Percentiles rank a stretch among this genome's conserved stretches.
Conservation (phyloP, 2,888 invertebrate species). For the Cheilosia grossa region DNA sequence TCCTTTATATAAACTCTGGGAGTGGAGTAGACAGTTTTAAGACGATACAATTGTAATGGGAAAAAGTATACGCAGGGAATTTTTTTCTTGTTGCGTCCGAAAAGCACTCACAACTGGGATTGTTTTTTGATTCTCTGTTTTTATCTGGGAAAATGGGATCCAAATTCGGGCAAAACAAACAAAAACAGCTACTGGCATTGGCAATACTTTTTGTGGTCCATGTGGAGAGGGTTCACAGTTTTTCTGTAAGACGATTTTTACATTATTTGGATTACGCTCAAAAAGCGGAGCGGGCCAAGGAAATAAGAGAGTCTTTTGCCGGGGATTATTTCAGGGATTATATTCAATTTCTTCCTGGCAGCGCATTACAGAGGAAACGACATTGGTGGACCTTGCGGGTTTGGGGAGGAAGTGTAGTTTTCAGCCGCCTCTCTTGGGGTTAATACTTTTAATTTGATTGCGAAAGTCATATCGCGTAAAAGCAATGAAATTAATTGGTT, state of each 20-base stretch:
- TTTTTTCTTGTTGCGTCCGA: neutral
- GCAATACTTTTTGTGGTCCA: slow-evolving; percentile 15
- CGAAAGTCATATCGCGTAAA: no score
- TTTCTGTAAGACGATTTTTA: slow-evolving; percentile 32
- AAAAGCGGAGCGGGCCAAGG: slow-evolving; percentile 14
- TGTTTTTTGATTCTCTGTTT: slow-evolving; percentile 39
- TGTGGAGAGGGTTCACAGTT: slow-evolving; percentile 7
- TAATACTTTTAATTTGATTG: no score
- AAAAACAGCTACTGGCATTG: slow-evolving; percentile 9
- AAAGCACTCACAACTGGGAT: neutral
- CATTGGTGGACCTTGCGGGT: no score
- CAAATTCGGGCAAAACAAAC: neutral
- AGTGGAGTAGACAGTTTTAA: no score
- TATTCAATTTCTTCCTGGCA: neutral
- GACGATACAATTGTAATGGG: slow-evolving; percentile 38
- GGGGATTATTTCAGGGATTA: slow-evolving; percentile 8
- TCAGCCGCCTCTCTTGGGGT: no score
- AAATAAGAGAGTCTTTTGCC: neutral
- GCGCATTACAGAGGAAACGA: neutral
- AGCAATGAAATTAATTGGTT: no score
- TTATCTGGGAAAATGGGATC: neutral
- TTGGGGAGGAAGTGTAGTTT: no score
- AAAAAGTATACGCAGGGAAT: slow-evolving; percentile 9
- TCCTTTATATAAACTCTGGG: neutral
- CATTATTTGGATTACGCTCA: slow-evolving; percentile 37